Percentiles rank a stretch among this genome's conserved stretches.
Evolutionary conservation across 2,113 vertebrate genomes (phyloP).

Genomic region (Hyla sarda): DNA sequence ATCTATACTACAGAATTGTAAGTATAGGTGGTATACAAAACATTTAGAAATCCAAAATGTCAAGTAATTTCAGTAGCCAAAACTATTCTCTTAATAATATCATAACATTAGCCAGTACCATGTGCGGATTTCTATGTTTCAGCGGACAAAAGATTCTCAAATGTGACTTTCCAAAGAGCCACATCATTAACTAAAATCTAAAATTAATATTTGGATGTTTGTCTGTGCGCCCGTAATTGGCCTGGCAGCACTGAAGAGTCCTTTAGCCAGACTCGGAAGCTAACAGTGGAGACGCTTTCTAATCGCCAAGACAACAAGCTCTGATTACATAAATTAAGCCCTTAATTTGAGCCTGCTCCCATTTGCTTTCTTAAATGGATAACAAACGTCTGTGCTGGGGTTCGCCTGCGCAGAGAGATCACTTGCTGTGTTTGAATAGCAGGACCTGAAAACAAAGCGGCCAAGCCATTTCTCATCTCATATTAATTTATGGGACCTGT

Average conservation of each 20-base stretch:
- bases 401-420: conserved; percentile 62
- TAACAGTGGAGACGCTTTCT: conserved; percentile 30
- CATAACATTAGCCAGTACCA: not conserved
- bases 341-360: conserved; percentile 60
- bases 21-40: not conserved
- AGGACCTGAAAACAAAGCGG: conserved; percentile 53
- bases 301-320: conserved; percentile 42
- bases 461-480: conserved; percentile 65
- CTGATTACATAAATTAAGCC: conserved; percentile 55
- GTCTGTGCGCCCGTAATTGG: conserved; percentile 54
- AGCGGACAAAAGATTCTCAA: conserved; percentile 36
- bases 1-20: no score
- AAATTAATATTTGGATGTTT: conserved; percentile 52
- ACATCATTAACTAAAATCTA: conserved; percentile 57
- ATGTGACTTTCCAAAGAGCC: conserved; percentile 57
- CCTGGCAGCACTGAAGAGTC: conserved; percentile 33
- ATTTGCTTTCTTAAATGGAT: conserved; percentile 64
- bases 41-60: not conserved
- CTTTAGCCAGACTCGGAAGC: conserved; percentile 25
- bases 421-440: conserved; percentile 58
- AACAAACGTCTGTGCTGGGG: conserved; percentile 59
- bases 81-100: conserved; percentile 1
- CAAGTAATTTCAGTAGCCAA: not conserved
- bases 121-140: not conserved
- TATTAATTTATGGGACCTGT: conserved; percentile 60